Evolutionary conservation across 1,140 invertebrate genomes (phyloP), one percentile per base, ranked within the genome.

Genomic region (Kradibia gibbosae): DNA sequence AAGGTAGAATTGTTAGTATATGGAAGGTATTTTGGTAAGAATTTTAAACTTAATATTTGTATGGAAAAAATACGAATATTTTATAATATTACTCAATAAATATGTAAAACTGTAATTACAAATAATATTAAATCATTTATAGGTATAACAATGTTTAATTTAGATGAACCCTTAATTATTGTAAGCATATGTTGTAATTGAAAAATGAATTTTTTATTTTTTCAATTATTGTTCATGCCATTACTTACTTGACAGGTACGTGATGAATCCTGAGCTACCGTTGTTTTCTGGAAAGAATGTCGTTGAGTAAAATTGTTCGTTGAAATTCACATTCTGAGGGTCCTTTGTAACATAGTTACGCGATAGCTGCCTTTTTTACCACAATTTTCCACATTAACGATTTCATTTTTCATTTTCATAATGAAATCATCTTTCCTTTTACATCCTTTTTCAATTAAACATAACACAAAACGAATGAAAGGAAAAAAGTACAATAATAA

Each of bases 231-330:
- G 57, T 36, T 11, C 22, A 25, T 57, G 50, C 70, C 3, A 25
- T 83, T 88, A 91, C 90, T 91, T 91, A 91, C 90, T 91, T 89
- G 90, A 90, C 89, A 91, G 89, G 87, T 91, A 91, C 76, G 88
- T 90, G 89, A 91, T 91, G 90, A 90, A 91, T 85, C 86, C 85
- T 79, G 88, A 86, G 82, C 91, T 90, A 88, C 88, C 90, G 89
- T 90, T 91, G 88, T 91, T 91, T 83, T 90, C 91, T 91, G 91
- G 89, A 91, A 91, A 86, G 88, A 89, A 86, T 81, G 81, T 87
- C 82, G 86, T 88, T 90, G 86, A 90, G 88, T 91, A 86, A 87
- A 85, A 86, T 87, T 83, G 86, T 87, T 84, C 86, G 86, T 85
- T 84, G 84, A 86, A 83, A 57, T 82, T 85, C 86, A 85, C 86